Conservation (phyloP, 1,140 invertebrate genomes). For the Elymnias hypermnestra region DNA sequence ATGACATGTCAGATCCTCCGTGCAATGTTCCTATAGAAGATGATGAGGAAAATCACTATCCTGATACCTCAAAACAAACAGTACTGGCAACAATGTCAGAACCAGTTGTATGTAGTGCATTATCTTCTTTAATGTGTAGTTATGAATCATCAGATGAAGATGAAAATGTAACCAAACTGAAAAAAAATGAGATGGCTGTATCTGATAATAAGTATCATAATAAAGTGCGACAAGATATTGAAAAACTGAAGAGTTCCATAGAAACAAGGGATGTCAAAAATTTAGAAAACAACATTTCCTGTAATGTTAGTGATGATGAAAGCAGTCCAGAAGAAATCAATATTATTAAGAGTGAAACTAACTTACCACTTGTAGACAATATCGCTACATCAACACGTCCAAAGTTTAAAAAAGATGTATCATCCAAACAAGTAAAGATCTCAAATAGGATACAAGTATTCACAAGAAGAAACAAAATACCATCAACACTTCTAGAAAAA, state of each 20-base stretch:
- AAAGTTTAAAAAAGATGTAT: conserved; percentile 8
- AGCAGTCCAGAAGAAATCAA: conserved; percentile 69
- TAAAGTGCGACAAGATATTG: too few species aligned
- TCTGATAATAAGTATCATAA: too few species aligned
- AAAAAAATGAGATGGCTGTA: too few species aligned
- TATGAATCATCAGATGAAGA: conserved; percentile 76
- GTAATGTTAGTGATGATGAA: conserved; percentile 55
- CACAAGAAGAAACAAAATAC: conserved; percentile 42
- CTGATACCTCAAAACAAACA: conserved; percentile 9
- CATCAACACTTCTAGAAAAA: conserved; percentile 76
- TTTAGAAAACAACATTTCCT: too few species aligned
- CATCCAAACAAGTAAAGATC: not conserved
- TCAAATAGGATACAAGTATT: not conserved
- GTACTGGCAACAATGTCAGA: conserved; percentile 13
- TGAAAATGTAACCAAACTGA: too few species aligned
- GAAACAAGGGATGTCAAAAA: too few species aligned
- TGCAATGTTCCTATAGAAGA: conserved; percentile 43
- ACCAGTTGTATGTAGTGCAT: conserved; percentile 67
- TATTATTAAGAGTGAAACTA: conserved; percentile 32
- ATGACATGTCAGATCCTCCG: conserved; percentile 18
- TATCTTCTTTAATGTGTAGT: conserved; percentile 72
- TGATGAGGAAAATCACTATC: conserved; percentile 35
- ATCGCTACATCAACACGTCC: too few species aligned
- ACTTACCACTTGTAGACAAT: not conserved
- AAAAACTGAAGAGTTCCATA: too few species aligned